Evolutionary conservation across 2,113 vertebrate species (phyloP).

Genomic region (Pedetes capensis): DNA sequence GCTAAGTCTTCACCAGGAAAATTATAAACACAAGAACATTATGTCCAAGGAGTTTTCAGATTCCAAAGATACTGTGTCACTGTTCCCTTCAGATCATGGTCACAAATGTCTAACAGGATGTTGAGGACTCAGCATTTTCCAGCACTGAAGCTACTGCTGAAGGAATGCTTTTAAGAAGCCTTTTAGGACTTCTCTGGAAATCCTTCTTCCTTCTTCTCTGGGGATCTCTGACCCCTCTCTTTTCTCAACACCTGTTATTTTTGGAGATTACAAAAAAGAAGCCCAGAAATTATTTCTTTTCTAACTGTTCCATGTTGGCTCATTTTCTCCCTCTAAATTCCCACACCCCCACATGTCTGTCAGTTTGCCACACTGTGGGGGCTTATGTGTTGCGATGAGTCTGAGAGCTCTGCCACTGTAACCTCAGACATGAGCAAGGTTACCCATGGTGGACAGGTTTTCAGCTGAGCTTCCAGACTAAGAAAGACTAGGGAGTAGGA

Average conservation of each 20-base stretch:
- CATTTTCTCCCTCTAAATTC: not conserved
- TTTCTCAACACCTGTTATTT: not conserved
- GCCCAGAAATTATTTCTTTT: not conserved
- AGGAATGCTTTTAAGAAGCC: not conserved
- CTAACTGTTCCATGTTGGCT: not conserved
- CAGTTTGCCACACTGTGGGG: no score
- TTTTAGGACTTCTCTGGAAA: not conserved
- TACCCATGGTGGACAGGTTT: no score
- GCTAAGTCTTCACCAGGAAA: not conserved
- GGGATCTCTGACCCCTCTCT: not conserved
- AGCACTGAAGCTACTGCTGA: not conserved
- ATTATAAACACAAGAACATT: not conserved
- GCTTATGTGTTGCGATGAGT: no score
- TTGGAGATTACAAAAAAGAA: not conserved
- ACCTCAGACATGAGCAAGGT: no score
- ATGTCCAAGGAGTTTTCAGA: not conserved
- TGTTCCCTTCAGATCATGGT: not conserved
- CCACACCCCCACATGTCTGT: no score
- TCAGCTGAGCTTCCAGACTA: no score
- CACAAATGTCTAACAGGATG: not conserved
- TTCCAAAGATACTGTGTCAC: not conserved
- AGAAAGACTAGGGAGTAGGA: no score
- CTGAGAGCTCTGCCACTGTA: no score
- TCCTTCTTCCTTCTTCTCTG: no score
- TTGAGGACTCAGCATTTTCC: not conserved